Percentiles rank a stretch among this genome's conserved stretches.
phyloP scores from a whole-genome alignment of 2,113 vertebrate genomes.

The Austrofundulus limnaeus region DNA sequence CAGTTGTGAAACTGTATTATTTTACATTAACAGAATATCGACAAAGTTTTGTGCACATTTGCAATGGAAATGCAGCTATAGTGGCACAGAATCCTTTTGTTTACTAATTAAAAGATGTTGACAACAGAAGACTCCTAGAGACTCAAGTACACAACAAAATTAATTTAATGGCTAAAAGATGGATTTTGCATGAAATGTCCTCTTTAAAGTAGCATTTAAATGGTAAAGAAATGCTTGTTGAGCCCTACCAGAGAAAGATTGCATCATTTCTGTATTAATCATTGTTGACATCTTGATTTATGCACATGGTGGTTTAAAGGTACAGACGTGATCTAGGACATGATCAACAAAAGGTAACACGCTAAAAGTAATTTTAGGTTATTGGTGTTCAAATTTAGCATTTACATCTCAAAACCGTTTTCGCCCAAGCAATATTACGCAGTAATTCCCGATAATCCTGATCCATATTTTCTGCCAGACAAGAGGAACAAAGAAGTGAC shows the following conservation, averaged over 20 bases:
- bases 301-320: conserved; percentile 24
- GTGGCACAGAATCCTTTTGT: no score
- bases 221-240: conserved; percentile 19
- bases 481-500: conserved; percentile 15
- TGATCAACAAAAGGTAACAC: neutral
- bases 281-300: conserved; percentile 15
- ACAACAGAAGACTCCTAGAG: no score
- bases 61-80: no score
- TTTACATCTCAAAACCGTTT: conserved; percentile 26
- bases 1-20: no score
- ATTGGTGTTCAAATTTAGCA: neutral
- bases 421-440: conserved; percentile 20
- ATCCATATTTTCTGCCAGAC: conserved; percentile 30
- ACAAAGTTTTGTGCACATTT: no score
- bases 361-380: neutral
- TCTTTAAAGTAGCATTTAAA: conserved; percentile 35
- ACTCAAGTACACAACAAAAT: no score
- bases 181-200: no score
- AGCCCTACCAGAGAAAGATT: neutral
- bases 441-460: conserved; percentile 21
- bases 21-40: no score
- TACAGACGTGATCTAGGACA: neutral
- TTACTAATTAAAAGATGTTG: no score
- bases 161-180: no score
- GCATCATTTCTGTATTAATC: conserved; percentile 12